These are phyloP conservation scores for Brachystomella parvula DNA, from an alignment of 1,140 invertebrate species.

Conservation along the genomic window DNA sequence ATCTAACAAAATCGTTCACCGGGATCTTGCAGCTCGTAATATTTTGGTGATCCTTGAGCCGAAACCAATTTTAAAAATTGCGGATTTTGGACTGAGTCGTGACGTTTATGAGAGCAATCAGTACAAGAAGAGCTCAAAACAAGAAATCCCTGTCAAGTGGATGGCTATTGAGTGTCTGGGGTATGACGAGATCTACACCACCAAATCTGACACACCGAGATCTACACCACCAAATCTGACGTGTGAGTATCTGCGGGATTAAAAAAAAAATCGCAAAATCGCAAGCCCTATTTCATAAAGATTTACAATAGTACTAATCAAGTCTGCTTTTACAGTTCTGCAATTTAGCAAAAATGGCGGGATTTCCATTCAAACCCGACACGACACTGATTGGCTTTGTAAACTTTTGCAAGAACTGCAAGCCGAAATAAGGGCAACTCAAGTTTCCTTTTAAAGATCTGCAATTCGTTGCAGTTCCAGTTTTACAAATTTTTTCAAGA, in stretches of 20 bases:
- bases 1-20: conserved; percentile 68
- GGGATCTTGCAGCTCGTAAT: conserved; percentile 70
- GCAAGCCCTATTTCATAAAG: too few relatives aligned
- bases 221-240: conserved; percentile 77
- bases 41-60: conserved; percentile 63
- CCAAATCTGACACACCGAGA: conserved; percentile 77
- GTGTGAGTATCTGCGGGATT: conserved; percentile 60
- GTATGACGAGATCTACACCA: conserved; percentile 86
- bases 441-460: too few relatives aligned
- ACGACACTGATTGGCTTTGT: not conserved
- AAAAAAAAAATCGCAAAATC: too few relatives aligned
- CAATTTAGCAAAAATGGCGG: not conserved
- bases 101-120: conserved; percentile 78
- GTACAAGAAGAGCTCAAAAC: conserved; percentile 63
- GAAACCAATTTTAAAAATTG: conserved; percentile 66
- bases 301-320: not conserved
- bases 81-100: conserved; percentile 78
- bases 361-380: not conserved
- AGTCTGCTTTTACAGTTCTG: not conserved
- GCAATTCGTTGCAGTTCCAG: not conserved
- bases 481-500: not conserved
- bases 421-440: not conserved
- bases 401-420: not conserved
- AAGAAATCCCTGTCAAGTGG: conserved; percentile 82
- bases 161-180: conserved; percentile 82